Evolutionary conservation across 1,140 invertebrate genomes (phyloP).

Genomic region (Drosophila bocqueti): DNA sequence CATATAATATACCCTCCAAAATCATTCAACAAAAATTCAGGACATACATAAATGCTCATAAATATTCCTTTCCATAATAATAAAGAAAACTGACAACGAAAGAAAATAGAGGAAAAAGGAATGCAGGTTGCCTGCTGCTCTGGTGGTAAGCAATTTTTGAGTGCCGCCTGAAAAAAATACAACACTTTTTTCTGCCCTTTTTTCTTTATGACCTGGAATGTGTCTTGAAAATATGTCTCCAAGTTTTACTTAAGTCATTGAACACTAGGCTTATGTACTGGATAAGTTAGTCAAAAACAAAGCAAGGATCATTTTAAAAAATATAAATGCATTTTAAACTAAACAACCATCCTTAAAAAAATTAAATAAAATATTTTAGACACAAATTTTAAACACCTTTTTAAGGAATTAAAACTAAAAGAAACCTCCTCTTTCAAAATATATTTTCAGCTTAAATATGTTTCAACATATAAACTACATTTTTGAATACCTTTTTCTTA

Average conservation of each 20-base stretch:
- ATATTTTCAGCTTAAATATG: neutral
- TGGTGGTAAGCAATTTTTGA: constrained; percentile 48
- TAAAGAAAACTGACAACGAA: constrained; percentile 17
- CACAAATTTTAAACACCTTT: no score
- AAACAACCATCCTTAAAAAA: no score
- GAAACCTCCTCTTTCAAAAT: neutral
- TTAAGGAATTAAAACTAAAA: no score
- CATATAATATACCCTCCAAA: neutral
- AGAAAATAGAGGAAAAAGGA: neutral
- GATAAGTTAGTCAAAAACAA: neutral
- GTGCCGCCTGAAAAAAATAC: constrained; percentile 41
- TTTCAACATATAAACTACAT: neutral
- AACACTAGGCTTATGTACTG: neutral
- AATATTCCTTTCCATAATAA: constrained; percentile 47
- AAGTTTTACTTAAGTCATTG: neutral
- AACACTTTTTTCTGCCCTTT: constrained; percentile 24
- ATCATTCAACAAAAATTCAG: neutral
- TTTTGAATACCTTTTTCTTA: neutral
- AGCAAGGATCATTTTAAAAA: no score
- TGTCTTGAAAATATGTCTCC: constrained; percentile 10
- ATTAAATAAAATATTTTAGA: no score
- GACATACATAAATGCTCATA: constrained; percentile 40
- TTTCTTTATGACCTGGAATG: constrained; percentile 16
- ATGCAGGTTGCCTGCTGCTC: constrained; percentile 6
- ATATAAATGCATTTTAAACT: no score